phyloP scores from a whole-genome alignment of 1,140 invertebrate species.

The Drosophila ficusphila region DNA sequence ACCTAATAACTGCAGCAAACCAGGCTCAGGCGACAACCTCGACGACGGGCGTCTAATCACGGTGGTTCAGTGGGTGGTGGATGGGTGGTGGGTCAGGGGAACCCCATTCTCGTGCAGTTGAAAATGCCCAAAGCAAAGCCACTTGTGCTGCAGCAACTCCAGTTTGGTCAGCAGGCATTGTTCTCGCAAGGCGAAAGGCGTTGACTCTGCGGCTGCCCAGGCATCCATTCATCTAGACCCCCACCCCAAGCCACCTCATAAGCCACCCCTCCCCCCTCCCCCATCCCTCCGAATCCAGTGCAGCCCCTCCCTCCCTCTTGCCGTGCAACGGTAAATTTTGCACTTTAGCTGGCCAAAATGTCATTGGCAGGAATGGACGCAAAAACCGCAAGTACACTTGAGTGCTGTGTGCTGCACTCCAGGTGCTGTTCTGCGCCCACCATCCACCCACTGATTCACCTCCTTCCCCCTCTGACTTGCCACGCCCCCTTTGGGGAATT shows the following conservation, averaged over 20 bases:
- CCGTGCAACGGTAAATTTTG: slow-evolving; percentile 77
- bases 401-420: slow-evolving; percentile 80
- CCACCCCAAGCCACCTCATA: neutral
- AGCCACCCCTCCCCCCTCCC: neutral
- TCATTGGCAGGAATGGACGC: slow-evolving; percentile 80
- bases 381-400: slow-evolving; percentile 83
- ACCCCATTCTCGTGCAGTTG: neutral
- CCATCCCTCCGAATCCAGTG: no score
- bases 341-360: slow-evolving; percentile 80
- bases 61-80: slow-evolving; percentile 23
- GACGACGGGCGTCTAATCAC: slow-evolving; percentile 72
- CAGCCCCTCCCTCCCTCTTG: neutral
- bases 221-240: slow-evolving; percentile 27
- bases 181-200: slow-evolving; percentile 62
- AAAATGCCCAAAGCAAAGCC: slow-evolving; percentile 71
- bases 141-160: slow-evolving; percentile 63
- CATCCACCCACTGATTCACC: neutral
- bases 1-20: slow-evolving; percentile 75
- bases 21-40: slow-evolving; percentile 50
- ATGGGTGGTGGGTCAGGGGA: neutral
- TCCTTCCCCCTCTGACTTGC: slow-evolving; percentile 14
- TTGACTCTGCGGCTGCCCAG: slow-evolving; percentile 41
- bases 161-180: slow-evolving; percentile 60
- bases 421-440: slow-evolving; percentile 65
- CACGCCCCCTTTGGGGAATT: slow-evolving; percentile 13